Percentiles rank a stretch among this genome's conserved stretches.
These are phyloP conservation scores for Gryon sp. DNA, from an alignment of 1,140 invertebrate genomes.

Conservation along the genomic window DNA sequence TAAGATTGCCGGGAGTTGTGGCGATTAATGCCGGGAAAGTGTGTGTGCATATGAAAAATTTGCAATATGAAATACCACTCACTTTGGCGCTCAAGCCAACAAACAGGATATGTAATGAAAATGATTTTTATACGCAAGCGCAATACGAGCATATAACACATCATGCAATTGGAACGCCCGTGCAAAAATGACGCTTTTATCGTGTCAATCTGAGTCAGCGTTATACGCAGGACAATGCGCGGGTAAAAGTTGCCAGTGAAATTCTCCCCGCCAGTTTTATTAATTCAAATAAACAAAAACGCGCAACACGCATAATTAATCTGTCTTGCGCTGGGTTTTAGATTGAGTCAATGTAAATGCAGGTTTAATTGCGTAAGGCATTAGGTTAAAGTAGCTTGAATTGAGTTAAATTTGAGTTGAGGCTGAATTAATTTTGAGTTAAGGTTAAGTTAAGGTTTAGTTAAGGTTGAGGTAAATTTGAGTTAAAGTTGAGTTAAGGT, in stretches of 20 bases:
- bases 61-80: conserved; percentile 58
- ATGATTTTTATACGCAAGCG: conserved; percentile 59
- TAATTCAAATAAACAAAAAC: no score
- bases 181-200: conserved; percentile 46
- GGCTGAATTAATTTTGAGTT: no score
- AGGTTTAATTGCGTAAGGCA: no score
- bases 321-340: no score
- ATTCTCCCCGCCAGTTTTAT: neutral
- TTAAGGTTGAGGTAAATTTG: no score
- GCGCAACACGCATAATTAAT: no score
- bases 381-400: no score
- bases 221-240: conserved; percentile 21
- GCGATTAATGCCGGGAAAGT: conserved; percentile 60
- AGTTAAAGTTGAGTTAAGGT: no score
- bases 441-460: no score
- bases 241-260: neutral
- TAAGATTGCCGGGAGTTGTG: conserved; percentile 33
- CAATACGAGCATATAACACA: conserved; percentile 29
- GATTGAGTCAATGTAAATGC: no score
- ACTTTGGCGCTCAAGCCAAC: conserved; percentile 28
- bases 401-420: no score
- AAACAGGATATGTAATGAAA: conserved; percentile 55
- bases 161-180: conserved; percentile 33
- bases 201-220: conserved; percentile 13
- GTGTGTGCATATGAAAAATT: conserved; percentile 48